Evolutionary conservation across 2,888 invertebrate species (phyloP).

Genomic region (Scaptomyza reducta): DNA sequence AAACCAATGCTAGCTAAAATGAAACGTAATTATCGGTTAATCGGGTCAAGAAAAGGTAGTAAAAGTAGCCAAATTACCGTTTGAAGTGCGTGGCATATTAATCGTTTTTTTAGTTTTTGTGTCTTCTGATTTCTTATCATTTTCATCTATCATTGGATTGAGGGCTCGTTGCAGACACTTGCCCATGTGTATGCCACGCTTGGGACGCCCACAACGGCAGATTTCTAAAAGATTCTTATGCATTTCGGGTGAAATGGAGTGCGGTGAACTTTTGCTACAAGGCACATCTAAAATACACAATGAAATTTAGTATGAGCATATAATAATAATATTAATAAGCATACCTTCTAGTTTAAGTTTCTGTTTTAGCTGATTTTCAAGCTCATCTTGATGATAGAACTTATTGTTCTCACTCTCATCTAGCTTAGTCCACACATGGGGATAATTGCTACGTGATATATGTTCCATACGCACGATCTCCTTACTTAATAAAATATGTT

Average conservation of each 20-base stretch:
- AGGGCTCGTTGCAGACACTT: conserved; percentile 82
- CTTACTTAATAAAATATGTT: conserved; percentile 82
- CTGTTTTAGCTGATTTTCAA: conserved; percentile 62
- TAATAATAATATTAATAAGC: neutral
- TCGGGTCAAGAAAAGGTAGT: too few species aligned
- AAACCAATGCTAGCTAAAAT: conserved; percentile 79
- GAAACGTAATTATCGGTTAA: too few species aligned
- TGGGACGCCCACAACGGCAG: conserved; percentile 82
- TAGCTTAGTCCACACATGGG: conserved; percentile 75
- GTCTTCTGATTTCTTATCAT: neutral
- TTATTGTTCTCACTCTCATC: conserved; percentile 63
- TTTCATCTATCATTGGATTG: conserved; percentile 53
- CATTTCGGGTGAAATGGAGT: conserved; percentile 82
- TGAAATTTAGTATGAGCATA: neutral
- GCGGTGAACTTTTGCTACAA: conserved; percentile 77
- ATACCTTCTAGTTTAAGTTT: conserved; percentile 52
- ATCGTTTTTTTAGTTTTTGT: neutral
- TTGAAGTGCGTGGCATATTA: conserved; percentile 78
- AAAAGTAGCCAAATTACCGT: conserved; percentile 58
- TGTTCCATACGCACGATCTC: conserved; percentile 81
- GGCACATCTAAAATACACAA: conserved; percentile 58
- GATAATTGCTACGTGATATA: conserved; percentile 78
- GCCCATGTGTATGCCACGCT: conserved; percentile 75
- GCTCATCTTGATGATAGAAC: conserved; percentile 81
- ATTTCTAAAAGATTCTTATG: conserved; percentile 73